Base-by-base conservation (phyloP, 1,140 invertebrate species). In the Cyrtorhinus lividipennis region DNA sequence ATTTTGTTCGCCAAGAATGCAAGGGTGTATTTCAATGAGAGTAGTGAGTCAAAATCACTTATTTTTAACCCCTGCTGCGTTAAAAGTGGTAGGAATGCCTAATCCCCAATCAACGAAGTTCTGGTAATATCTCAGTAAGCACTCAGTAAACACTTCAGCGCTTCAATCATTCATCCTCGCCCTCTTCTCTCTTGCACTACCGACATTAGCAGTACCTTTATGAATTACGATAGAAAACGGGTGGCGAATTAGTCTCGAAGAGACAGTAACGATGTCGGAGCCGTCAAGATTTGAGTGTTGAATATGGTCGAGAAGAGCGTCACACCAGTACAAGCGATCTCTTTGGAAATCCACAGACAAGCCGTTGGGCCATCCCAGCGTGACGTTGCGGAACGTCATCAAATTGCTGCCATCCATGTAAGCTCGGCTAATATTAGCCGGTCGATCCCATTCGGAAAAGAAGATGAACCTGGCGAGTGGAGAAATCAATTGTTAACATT, bases 151-250 rank as follows among this genome's bases (percentile, higher is more conserved):
- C n/a, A n/a, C n/a, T n/a, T n/a, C n/a, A n/a, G n/a, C n/a, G n/a
- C n/a, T n/a, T n/a, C n/a, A n/a, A n/a, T n/a, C n/a, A n/a, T n/a
- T n/a, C n/a, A n/a, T n/a, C n/a, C n/a, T n/a, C n/a, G n/a, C n/a
- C n/a, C n/a, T n/a, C n/a, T n/a, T n/a, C n/a, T n/a, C n/a, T n/a
- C n/a, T n/a, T n/a, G n/a, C n/a, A n/a, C n/a, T n/a, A n/a, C n/a
- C n/a, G n/a, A n/a, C n/a, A n/a, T n/a, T n/a, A n/a, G n/a, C n/a
- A n/a, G n/a, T 69, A 80, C 78, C 77, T 69, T 86, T 81, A 72
- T 93, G 84, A 64, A 98, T 91, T 0, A 95, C 91, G 45, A 99
- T 88, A 0, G 93, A 96, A 76, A 98, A 98, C 3, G 96, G 95
- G 80, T 97, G 93, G 53, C 89, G 80, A 20, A 98, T 93, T 1